These are phyloP conservation scores for Pogona vitticeps DNA, from an alignment of 2,113 vertebrate genomes.

Conservation along the genomic window DNA sequence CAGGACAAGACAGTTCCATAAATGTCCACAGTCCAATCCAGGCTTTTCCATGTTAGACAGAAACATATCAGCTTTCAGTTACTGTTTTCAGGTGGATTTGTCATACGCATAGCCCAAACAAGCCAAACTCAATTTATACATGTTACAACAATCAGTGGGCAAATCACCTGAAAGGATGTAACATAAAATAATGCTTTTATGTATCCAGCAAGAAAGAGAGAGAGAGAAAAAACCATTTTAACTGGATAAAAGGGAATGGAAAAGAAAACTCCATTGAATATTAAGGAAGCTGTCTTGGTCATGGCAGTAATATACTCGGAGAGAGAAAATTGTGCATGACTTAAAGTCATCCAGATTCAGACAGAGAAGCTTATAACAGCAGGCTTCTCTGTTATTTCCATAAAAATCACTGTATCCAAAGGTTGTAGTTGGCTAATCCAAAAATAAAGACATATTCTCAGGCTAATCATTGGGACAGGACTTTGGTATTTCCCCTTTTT, in stretches of 20 bases:
- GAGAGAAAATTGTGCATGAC: background rate
- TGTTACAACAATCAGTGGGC: background rate
- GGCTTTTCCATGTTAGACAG: background rate
- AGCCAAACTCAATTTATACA: background rate
- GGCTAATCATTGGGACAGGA: background rate
- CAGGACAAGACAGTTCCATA: background rate
- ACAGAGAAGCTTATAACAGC: background rate
- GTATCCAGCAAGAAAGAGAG: background rate
- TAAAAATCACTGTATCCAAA: background rate
- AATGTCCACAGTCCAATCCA: background rate
- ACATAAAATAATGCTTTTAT: background rate
- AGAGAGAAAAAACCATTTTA: background rate
- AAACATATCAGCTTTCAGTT: background rate
- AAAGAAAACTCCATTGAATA: background rate
- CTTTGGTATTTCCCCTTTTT: constrained; percentile 13
- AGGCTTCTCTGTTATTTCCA: background rate
- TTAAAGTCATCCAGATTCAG: background rate
- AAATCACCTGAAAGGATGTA: background rate
- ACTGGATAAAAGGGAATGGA: background rate
- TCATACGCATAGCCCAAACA: background rate
- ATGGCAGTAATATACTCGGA: background rate
- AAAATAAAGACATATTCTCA: background rate
- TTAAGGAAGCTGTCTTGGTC: background rate
- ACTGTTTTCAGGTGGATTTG: background rate
- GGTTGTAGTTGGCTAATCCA: background rate